Evolutionary conservation across 2,888 invertebrate species (phyloP).

Genomic region (Torymus texanus): DNA sequence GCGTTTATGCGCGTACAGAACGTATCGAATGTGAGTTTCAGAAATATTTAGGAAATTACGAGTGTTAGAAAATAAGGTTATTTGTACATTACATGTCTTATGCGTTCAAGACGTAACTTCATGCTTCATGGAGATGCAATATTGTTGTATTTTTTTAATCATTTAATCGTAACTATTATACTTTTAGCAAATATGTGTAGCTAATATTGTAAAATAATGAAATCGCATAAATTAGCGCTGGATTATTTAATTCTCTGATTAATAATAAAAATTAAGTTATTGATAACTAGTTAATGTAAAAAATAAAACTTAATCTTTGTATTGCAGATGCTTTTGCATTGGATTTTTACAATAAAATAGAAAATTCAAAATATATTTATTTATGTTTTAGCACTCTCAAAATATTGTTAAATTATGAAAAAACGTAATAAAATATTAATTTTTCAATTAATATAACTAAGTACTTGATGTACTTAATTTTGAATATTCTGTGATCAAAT

Average conservation of each 20-base stretch:
- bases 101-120: conserved; percentile 18
- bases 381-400: too few species aligned
- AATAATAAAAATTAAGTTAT: conserved; percentile 32
- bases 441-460: conserved; percentile 20
- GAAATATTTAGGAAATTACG: conserved; percentile 21
- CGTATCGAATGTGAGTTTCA: conserved; percentile 43
- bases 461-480: conserved; percentile 43
- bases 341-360: conserved; percentile 34
- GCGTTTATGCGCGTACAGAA: conserved; percentile 46
- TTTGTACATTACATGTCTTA: conserved; percentile 30
- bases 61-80: conserved; percentile 25
- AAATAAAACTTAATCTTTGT: conserved; percentile 25
- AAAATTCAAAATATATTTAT: conserved; percentile 1
- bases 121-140: conserved; percentile 35
- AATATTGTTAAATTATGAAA: too few species aligned
- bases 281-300: conserved; percentile 27
- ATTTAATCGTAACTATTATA: conserved; percentile 22
- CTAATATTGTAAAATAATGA: conserved; percentile 43
- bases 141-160: conserved; percentile 37
- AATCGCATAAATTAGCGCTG: conserved; percentile 35
- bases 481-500: conserved; percentile 17
- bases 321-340: conserved; percentile 37
- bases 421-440: conserved; percentile 9
- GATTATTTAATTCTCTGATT: conserved; percentile 40
- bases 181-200: conserved; percentile 33